Evolutionary conservation across 92 coral and sea anemone species (phyloP).

Genomic region (Heliopora coerulea): DNA sequence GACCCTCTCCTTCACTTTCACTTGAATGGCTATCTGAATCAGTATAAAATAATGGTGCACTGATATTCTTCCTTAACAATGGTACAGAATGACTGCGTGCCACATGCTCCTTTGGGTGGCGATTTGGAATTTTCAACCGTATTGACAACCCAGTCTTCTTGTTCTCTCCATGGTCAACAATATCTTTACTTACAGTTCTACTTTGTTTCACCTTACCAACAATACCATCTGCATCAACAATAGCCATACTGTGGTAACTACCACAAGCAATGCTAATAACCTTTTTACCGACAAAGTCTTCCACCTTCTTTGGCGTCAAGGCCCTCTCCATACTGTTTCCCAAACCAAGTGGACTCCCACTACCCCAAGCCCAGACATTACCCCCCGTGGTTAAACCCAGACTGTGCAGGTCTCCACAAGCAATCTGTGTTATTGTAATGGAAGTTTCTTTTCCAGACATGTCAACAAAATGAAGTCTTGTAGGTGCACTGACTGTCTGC

Average conservation of each 20-base stretch:
- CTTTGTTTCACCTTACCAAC: constrained; percentile 6
- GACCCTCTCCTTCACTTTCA: constrained; percentile 15
- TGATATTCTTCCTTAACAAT: not conserved
- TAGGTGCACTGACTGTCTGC: constrained; percentile 55
- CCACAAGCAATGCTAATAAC: constrained; percentile 77
- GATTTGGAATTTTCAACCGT: constrained; percentile 10
- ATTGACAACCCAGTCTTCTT: constrained; percentile 19
- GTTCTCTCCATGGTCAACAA: not conserved
- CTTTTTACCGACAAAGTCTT: constrained; percentile 65
- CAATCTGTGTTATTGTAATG: constrained; percentile 50
- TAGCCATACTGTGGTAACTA: constrained; percentile 85
- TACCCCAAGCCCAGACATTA: constrained; percentile 97
- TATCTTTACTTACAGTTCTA: constrained; percentile 14
- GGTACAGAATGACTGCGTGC: constrained; percentile 31
- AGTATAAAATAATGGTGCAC: not conserved
- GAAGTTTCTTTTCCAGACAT: constrained; percentile 14
- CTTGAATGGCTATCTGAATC: constrained; percentile 25
- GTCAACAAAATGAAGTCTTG: constrained; percentile 58
- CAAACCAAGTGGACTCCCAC: constrained; percentile 82
- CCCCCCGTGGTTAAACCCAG: constrained; percentile 70
- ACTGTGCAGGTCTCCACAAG: constrained; percentile 89
- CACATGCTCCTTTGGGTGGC: not conserved
- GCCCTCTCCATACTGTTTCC: constrained; percentile 55
- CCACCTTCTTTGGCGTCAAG: constrained; percentile 58
- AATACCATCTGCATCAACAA: constrained; percentile 49